Evolutionary conservation across 2,888 invertebrate species (phyloP), one percentile per base, ranked within the genome.

Genomic region (Temnothorax ravouxi): DNA sequence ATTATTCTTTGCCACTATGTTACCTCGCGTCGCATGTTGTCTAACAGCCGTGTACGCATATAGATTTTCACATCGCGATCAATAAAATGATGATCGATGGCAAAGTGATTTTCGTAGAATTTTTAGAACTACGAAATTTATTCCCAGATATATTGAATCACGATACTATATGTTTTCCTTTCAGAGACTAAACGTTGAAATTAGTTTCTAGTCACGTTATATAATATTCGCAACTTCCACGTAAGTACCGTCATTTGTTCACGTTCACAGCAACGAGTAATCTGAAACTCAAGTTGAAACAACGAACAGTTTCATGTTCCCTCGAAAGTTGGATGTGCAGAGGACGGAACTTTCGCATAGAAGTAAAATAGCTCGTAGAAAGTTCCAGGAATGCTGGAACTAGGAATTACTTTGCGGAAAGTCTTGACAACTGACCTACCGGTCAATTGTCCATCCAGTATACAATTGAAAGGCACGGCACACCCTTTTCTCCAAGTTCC

Each of bases 401-500:
- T 50, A 5, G 18, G 18, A 29, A 67, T 25, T 67, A 69, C 79
- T 67, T 38, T 87, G 67, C 18, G 47, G 59, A 15, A 71, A 81
- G 71, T 25, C 29, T 47, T 67, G 47, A 67, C 82, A 84, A 81
- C 83, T 34, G 38, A 15, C 80, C 77, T 61, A 67, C 8, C 34
- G 69, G 75, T 74, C 77, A 81, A 86, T 89, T 87, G 90, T 86
- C 86, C 74, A 18, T 59, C 25, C 50, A 13, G 54, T 71, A 15
- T 50, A 71, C 83, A 82, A 77, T 77, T 88, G 85, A 86, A 82
- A 84, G 84, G 84, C 75, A 67, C 64, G 80, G 44, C 50, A 61
- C 76, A 87, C 83, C 88, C 86, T 86, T 89, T 87, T 76, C 76
- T 25, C 54, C 72, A 67, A 77, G 84, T 86, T 87, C 83, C 69